Base-by-base conservation (phyloP, 2,888 invertebrate species). In the Tribolium freemani region DNA sequence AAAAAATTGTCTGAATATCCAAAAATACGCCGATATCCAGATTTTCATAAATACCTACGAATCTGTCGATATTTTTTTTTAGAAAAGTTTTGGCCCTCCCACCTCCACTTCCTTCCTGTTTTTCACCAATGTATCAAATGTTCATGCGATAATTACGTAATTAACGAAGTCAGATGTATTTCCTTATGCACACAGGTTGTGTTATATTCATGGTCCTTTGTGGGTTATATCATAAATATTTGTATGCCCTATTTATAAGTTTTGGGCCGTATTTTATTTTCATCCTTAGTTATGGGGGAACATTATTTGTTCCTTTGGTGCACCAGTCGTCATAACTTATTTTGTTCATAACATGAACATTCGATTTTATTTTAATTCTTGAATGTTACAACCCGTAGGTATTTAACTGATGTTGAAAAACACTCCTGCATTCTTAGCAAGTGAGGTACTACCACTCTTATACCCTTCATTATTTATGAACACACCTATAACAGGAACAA, bases 31-130 rank as follows among this genome's bases (percentile, higher is more conserved):
- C 11, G 48, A 48, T 48, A 48, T 48, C n/a, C 38, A 38, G 8
- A n/a, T 38, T 48, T 13, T 1, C 13, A n/a, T 48, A 45, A 45
- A 58, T 58, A 58, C 58, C 58, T 58, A 58, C 58, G 58, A 48
- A 48, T 48, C 16, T 53, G 16, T 57, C n/a, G n/a, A n/a, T n/a
- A n/a, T n/a, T n/a, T 38, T 31, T 2, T 57, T 30, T 57, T 50
- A 6, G 26, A 10, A 44, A 31, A 51, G 11, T 53, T 54, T 66
- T 66, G 66, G 54, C 66, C 66, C 66, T 26, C 66, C 66, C 56
- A 66, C 66, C 66, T 44, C 66, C 66, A 54, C 66, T 66, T 66
- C 66, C 66, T 44, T 54, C 48, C 10, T 10, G 5, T 30, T 11
- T 20, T 11, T 20, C 4, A 2, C 10, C 44, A 44, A 58, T 20